Evolutionary conservation across 1,140 invertebrate species (phyloP), one percentile per base, ranked within the genome.

Genomic region (Drosophila kepulauana): DNA sequence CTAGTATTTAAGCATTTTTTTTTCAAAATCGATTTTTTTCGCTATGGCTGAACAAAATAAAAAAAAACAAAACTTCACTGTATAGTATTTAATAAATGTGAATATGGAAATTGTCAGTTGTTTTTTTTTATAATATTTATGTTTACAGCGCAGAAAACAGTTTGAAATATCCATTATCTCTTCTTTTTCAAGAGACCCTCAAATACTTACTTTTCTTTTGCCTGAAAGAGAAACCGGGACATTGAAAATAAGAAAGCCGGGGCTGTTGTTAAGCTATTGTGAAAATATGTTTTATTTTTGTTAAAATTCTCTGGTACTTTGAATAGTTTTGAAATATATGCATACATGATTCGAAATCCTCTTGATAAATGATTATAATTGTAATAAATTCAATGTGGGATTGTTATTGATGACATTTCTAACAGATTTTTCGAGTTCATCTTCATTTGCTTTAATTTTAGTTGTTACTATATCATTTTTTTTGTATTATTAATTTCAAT

Each of bases 271-370:
- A 88, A 87, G 84, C 85, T 88, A 84, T 84, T 88, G 85, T 88
- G 84, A 89, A 88, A 88, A 88, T 88, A 82, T 88, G 87, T 65
- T 85, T 75, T 85, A 59, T 82, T 85, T 78, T 73, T 87, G 79
- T 88, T 88, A 88, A 88, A 88, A 80, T 84, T 88, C 70, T 80
- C 65, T 70, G 65, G 63, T 80, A 88, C 69, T 74, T 80, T 74
- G 49, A 75, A 74, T 88, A 74, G 65, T 65, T 62, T 69, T 79
- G 51, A 77, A 73, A 71, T 80, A 77, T 82, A 68, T 73, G 41
- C 43, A 67, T 78, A 85, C 66, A 81, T 86, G 68, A 67, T 78
- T 76, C 64, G 72, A 63, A 70, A 81, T 73, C 43, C 38, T 61
- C 43, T 77, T 58, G 56, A 48, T 76, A 86, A 73, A 84, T 81